These are phyloP conservation scores for Rhizoglyphus robini DNA, from an alignment of 1,140 invertebrate species.

Conservation along the genomic window DNA sequence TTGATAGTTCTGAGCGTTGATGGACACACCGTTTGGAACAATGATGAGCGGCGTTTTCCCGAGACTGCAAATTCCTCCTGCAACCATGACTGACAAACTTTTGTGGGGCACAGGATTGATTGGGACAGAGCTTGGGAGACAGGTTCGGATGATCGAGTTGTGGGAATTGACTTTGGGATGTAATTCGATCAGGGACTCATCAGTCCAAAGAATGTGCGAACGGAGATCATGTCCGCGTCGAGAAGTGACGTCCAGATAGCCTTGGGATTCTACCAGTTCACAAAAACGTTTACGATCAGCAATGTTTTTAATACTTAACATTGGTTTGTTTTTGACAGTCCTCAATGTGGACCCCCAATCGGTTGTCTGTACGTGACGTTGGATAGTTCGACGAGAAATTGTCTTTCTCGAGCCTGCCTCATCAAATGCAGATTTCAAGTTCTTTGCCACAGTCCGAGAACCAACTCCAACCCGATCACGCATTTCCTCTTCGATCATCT, in stretches of 20 bases:
- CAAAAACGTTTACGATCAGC: not conserved
- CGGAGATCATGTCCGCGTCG: not conserved
- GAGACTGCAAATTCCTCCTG: not conserved
- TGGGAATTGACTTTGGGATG: not conserved
- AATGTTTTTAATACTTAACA: not conserved
- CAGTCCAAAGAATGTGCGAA: not conserved
- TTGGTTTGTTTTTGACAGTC: no score
- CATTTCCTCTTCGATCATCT: not conserved
- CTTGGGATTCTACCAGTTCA: not conserved
- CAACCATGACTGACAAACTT: not conserved
- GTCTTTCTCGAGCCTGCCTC: not conserved
- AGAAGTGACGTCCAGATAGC: not conserved
- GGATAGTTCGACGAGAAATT: not conserved
- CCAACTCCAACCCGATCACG: not conserved
- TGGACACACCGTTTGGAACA: no score
- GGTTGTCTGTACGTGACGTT: not conserved
- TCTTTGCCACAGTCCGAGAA: not conserved
- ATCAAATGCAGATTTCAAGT: not conserved
- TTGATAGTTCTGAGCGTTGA: not conserved
- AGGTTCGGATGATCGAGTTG: not conserved
- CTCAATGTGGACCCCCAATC: not conserved
- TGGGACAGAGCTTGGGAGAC: no score
- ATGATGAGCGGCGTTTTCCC: not conserved
- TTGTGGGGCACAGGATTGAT: not conserved
- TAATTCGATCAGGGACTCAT: not conserved